Percentiles rank a stretch among this genome's conserved stretches.
Evolutionary conservation across 2,113 vertebrate species (phyloP).

Genomic region (Lipotes vexillifer): DNA sequence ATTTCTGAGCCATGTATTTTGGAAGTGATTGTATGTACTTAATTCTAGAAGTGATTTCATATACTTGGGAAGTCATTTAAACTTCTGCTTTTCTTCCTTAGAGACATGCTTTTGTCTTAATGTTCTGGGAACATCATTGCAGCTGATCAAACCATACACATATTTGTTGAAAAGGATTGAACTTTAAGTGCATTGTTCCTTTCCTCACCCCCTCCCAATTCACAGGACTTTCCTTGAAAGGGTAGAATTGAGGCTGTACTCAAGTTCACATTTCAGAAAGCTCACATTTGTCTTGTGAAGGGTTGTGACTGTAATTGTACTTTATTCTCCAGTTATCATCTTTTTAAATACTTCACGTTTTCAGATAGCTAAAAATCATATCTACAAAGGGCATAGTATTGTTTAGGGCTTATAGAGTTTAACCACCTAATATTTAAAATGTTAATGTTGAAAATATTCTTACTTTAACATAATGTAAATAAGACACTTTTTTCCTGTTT

Average conservation of each 20-base stretch:
- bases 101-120: background rate
- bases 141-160: background rate
- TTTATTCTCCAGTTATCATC: conserved; percentile 11
- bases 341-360: conserved; percentile 36
- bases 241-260: background rate
- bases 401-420: conserved; percentile 46
- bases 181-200: background rate
- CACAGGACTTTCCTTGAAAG: background rate
- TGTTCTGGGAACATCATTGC: background rate
- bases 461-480: background rate
- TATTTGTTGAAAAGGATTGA: background rate
- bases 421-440: conserved; percentile 40
- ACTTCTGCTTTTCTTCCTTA: background rate
- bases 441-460: background rate
- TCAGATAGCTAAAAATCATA: background rate
- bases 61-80: background rate
- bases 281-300: fast-evolving
- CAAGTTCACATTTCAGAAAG: background rate
- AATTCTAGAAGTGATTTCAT: background rate
- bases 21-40: background rate
- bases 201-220: background rate
- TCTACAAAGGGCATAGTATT: conserved; percentile 10
- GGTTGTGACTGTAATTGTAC: background rate
- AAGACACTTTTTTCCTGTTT: background rate
- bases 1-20: background rate